Evolutionary conservation across 2,888 invertebrate species (phyloP).

Genomic region (Leucophenga montana): DNA sequence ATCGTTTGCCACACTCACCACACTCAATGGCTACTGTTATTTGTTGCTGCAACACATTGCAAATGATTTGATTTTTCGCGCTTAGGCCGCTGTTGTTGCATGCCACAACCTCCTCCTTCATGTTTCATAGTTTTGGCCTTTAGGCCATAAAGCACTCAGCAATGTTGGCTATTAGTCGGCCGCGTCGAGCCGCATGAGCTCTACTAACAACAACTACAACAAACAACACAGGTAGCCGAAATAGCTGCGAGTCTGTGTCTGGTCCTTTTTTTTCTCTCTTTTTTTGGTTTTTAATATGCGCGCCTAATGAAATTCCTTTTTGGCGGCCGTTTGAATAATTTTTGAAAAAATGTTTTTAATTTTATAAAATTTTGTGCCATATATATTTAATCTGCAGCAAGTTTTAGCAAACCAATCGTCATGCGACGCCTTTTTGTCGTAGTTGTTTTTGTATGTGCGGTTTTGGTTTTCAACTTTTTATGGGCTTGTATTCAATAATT

Average conservation of each 20-base stretch:
- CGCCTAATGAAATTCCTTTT: conserved; percentile 18
- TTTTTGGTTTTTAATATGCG: background rate
- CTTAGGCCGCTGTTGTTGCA: conserved; percentile 28
- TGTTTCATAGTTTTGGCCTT: conserved; percentile 18
- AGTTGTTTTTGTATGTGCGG: no score
- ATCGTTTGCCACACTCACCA: background rate
- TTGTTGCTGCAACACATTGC: conserved; percentile 43
- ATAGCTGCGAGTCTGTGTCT: background rate
- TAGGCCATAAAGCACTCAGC: conserved; percentile 17
- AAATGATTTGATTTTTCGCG: conserved; percentile 44
- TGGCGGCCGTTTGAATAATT: background rate
- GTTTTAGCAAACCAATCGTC: no score
- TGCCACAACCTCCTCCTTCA: background rate
- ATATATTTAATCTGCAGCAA: no score
- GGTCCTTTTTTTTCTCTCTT: background rate
- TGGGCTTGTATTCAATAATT: no score
- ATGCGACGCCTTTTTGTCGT: no score
- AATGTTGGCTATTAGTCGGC: no score
- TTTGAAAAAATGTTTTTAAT: no score
- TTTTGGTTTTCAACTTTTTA: no score
- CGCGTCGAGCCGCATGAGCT: no score
- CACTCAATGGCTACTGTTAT: conserved; percentile 47
- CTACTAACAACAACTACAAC: no score
- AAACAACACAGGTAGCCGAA: background rate
- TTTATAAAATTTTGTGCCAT: no score